A percentile compares a stretch with the other conserved stretches of the same genome.
Conservation (phyloP, 1,140 invertebrate species). For the Druon quercuslanigerum region DNA sequence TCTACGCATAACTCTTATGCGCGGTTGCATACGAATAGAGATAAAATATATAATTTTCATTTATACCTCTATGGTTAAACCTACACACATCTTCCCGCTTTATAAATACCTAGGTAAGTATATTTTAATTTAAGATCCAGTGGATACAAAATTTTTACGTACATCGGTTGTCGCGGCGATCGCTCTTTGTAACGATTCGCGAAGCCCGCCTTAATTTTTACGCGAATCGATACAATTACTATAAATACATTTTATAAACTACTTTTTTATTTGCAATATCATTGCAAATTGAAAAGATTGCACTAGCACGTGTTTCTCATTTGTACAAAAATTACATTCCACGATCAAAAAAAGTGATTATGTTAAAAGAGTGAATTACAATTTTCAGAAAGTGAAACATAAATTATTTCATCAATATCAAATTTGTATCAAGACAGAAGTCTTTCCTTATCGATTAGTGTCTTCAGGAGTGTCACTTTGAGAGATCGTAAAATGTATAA, state of each 20-base stretch:
- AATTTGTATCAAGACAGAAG: background rate
- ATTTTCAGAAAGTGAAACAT: background rate
- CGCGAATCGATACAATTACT: background rate
- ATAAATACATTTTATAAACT: conserved; percentile 38
- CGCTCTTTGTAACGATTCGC: conserved; percentile 51
- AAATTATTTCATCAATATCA: background rate
- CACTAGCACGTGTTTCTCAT: conserved; percentile 22
- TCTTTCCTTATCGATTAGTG: background rate
- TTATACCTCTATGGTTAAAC: conserved; percentile 53
- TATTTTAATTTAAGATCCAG: conserved; percentile 58
- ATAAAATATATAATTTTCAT: conserved; percentile 72
- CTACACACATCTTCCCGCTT: conserved; percentile 54
- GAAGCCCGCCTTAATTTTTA: conserved; percentile 2
- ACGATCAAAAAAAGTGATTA: background rate
- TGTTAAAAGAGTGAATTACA: background rate
- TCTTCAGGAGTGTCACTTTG: conserved; percentile 43
- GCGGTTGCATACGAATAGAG: conserved; percentile 67
- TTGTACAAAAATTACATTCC: conserved; percentile 9
- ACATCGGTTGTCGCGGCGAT: conserved; percentile 57
- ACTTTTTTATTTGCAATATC: conserved; percentile 36
- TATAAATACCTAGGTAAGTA: conserved; percentile 53
- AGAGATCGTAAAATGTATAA: conserved; percentile 44
- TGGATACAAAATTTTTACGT: conserved; percentile 67
- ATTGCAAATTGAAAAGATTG: conserved; percentile 25
- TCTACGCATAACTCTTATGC: conserved; percentile 49